Evolutionary conservation across 1,140 invertebrate species (phyloP), one percentile per base, ranked within the genome.

Genomic region (Drosophila baimaii): DNA sequence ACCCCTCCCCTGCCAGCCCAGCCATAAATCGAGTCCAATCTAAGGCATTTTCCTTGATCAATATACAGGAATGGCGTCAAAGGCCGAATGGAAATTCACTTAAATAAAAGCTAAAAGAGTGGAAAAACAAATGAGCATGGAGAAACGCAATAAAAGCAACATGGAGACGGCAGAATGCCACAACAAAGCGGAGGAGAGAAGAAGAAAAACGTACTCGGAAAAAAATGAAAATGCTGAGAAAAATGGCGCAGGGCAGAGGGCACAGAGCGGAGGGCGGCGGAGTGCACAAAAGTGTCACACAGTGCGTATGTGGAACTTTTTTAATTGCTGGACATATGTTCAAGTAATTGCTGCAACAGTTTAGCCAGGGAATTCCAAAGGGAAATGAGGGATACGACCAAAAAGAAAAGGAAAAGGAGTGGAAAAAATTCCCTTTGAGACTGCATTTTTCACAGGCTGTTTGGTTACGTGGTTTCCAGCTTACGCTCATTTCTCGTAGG

Each of bases 271-370:
- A n/a, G n/a, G n/a, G n/a, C n/a, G n/a, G n/a, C n/a, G n/a, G n/a
- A 58, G 39, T 3, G 43, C 27, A 31, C 19, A 64, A 57, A 31
- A 58, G 57, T 72, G 62, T 56, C 70, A 41, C 78, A 85, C 69
- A 62, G 69, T 81, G 79, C 82, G 82, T 86, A 86, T 86, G 83
- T 69, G 83, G 68, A 86, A 86, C 72, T 74, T 86, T 79, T 81
- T 79, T 88, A 86, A 86, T 86, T 86, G 83, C 61, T 63, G 27
- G 65, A 80, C 83, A 86, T 86, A 88, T 79, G 83, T 74, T 74
- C 46, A 41, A 64, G 79, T 82, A 86, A 88, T 86, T 88, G 83
- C 66, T 79, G 54, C 49, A 44, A 51, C 71, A 82, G 79, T 69
- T 88, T 79, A 76, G 58, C 59, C 59, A 46, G 33, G 25, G 59